Base-by-base conservation (phyloP, 1,140 invertebrate species). In the Kradibia gibbosae region DNA sequence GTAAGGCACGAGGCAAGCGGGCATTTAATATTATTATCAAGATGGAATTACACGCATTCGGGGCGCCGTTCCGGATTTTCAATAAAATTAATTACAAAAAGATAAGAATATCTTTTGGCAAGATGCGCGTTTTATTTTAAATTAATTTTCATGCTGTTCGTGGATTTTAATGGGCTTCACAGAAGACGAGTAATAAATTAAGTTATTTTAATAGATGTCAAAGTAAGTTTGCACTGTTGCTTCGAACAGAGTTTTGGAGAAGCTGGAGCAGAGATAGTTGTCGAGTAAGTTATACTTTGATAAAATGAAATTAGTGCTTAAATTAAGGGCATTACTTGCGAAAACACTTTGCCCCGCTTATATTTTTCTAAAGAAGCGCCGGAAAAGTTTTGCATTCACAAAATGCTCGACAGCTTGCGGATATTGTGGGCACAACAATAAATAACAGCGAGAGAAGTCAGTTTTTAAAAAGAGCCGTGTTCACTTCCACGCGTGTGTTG, bases 231-330 rank as follows among this genome's bases (percentile, higher is more conserved):
- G 15, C 10, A 50, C 4, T n/a, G 17, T 55, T 42, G 50, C 22
- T 34, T 22, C 72, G 72, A 72, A 25, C 5, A 10, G 17, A 50
- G 48, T 53, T 73, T 34, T 17, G 1, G 15, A 22, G n/a, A 57
- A 39, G 34, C 45, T 50, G 34, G 22, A 22, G 71, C 4, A 55
- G 48, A 53, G 28, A 34, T 53, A 53, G 71, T 73, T 53, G 31
- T 22, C 22, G 13, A 48, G 25, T 71, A 71, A 48, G 15, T 48
- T 71, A 71, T 55, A 22, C 71, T 55, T 55, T 36, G 71, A 74
- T 74, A 53, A 74, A 74, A 74, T 50, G 25, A 34, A 74, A 48
- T 74, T 53, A 36, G 45, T 50, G 71, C 71, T 71, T 71, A 71
- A 65, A 50, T 65, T 28, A 65, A 65, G 48, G 22, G 13, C 42